Evolutionary conservation across 2,113 vertebrate species (phyloP), one percentile per base, ranked within the genome.

Genomic region (Stigmatopora argus): DNA sequence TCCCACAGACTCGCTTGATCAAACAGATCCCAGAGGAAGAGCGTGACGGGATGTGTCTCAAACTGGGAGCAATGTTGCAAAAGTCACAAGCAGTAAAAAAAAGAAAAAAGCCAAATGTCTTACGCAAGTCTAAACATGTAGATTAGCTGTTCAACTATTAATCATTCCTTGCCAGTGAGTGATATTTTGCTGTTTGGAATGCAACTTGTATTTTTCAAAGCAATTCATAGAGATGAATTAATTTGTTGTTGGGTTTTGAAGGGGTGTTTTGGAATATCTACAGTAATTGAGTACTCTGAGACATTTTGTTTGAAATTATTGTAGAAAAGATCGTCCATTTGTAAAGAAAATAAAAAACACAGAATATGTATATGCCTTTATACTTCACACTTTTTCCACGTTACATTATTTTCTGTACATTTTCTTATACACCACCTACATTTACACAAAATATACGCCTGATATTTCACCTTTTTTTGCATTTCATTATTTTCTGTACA

Each of bases 1-100:
- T 58, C 7, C 41, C 53, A 65, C 59, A 92, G 91, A 79, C 85
- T 21, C 72, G 48, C 34, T 45, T 89, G 66, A 80, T 65, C 70
- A 66, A 70, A 55, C 56, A 67, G 1, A 31, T 88, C 7, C 65
- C 71, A 2, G 70, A 80, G 17, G 41, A 66, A 0, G 69, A 85
- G 1, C 34, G 62, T 10, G 65, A 77, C 7, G 4, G 15, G 19
- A 66, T 65, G 0, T 79, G 83, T 35, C 53, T 3, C 1, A 73
- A 69, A 66, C 69, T 89, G 71, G 84, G 79, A 18, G 19, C 69
- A 44, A 52, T 79, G 1, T 77, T 90, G 31, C 86, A 79, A 69
- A 60, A 68, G 31, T 67, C 73, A 0, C 45, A 64, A 15, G 56
- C 65, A 1, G 23, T 70, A 3, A 62, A 56, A 63, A 49, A 63